phyloP scores from a whole-genome alignment of 2,888 invertebrate genomes.

The Muscina levida region DNA sequence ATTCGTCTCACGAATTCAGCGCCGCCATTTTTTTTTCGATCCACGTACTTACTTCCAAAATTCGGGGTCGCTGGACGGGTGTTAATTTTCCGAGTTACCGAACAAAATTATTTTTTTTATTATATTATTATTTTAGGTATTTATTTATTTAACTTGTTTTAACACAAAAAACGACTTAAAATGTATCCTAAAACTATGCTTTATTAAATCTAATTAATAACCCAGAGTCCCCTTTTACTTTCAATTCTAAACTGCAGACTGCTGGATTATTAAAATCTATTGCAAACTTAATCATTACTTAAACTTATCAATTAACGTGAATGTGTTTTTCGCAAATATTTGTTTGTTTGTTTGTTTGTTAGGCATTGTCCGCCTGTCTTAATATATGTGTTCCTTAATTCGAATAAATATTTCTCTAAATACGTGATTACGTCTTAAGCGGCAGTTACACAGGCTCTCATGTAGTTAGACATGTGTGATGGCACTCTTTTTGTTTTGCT shows the following conservation, averaged over 20 bases:
- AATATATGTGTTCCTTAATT: neutral
- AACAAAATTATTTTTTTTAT: too few species aligned
- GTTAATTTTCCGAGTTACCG: too few species aligned
- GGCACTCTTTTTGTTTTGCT: too few species aligned
- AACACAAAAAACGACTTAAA: conserved; percentile 60
- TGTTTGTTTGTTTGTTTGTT: neutral
- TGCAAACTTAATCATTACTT: neutral
- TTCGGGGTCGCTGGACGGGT: too few species aligned
- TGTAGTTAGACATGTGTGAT: too few species aligned
- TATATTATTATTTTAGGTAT: too few species aligned
- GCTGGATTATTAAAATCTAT: conserved; percentile 14
- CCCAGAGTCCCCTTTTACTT: conserved; percentile 1
- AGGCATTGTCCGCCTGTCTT: neutral
- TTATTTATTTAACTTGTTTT: too few species aligned
- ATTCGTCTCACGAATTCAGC: too few species aligned
- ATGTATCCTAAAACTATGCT: conserved; percentile 21
- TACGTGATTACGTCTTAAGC: neutral
- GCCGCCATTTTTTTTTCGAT: too few species aligned
- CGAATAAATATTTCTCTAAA: conserved; percentile 40
- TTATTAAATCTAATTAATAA: conserved; percentile 17
- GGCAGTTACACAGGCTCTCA: too few species aligned
- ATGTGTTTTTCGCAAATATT: conserved; percentile 17
- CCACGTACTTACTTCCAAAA: too few species aligned
- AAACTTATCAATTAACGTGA: neutral
- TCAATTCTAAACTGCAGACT: neutral